Base-by-base conservation (phyloP, 2,113 vertebrate species). In the Varanus komodoensis region DNA sequence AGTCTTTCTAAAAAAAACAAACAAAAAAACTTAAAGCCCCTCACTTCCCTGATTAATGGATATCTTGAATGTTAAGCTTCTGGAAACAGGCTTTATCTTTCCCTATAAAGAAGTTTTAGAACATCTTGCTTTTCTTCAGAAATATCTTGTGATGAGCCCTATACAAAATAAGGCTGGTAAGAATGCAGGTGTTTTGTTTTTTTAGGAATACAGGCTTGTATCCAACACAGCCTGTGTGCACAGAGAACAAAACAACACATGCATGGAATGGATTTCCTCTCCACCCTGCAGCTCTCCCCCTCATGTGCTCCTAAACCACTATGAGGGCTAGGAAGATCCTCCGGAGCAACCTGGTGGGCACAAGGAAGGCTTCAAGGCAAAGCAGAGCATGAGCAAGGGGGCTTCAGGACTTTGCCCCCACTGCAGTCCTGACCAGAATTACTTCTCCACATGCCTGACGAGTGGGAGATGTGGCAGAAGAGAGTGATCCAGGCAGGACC, bases 1-100 rank as follows among this genome's bases (percentile, higher is more conserved):
- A 38, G 38, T 44, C 19, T 77, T 75, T 54, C 38, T 54, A 54
- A 54, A 54, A 54, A 54, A 54, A 54, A 7, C 6, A 54, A 54
- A 54, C 54, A 54, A 54, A 54, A 54, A 7, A 77, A 34, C 34
- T 1, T 21, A 64, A 44, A 44, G 2, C 38, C 38, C 38, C 38
- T 44, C 38, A 32, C 8, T 21, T 23, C 3, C 44, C 73, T 77
- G 82, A 52, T 17, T 84, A 48, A 68, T 68, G 11, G 27, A 87
- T 50, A 92, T 68, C 27, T 67, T 50, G 87, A 32, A 48, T 54
- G 89, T 85, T 54, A 86, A 79, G 48, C 17, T 8, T 67, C 57
- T 50, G 78, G 61, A 52, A 85, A 44, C 3, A 78, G 83, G 71
- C 1, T 27, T 73, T 78, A 84, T 32, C 19, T 3, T 25, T 74